phyloP scores from a whole-genome alignment of 2,888 invertebrate species.

The Ichneumoninae sp. region DNA sequence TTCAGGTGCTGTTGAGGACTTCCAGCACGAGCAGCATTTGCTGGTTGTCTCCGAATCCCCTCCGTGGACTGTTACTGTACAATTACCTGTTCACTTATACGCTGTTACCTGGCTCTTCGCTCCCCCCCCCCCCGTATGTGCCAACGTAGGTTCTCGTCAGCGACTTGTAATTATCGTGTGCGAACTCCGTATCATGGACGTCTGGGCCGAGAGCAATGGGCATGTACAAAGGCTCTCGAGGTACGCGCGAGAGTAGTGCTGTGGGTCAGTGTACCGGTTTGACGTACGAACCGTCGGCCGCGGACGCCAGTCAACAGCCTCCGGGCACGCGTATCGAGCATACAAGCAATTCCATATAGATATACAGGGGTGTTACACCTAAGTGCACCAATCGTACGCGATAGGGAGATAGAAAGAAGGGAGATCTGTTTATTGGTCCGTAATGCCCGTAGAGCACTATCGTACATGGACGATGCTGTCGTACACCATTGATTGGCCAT shows the following conservation, averaged over 20 bases:
- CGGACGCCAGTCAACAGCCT: slow-evolving; percentile 64
- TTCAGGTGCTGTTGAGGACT: slow-evolving; percentile 33
- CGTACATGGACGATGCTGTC: too few relatives aligned
- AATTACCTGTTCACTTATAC: slow-evolving; percentile 8
- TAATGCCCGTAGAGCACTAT: slow-evolving; percentile 55
- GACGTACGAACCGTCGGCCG: slow-evolving; percentile 69
- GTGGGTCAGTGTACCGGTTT: slow-evolving; percentile 78
- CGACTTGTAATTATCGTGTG: slow-evolving; percentile 75
- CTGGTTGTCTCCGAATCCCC: slow-evolving; percentile 33
- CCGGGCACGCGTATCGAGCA: slow-evolving; percentile 43
- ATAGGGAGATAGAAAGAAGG: slow-evolving; percentile 60
- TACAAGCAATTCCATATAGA: slow-evolving; percentile 9
- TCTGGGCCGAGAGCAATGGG: slow-evolving; percentile 70
- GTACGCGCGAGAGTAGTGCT: slow-evolving; percentile 65
- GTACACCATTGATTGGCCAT: too few relatives aligned
- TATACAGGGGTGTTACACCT: not conserved
- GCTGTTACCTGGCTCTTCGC: slow-evolving; percentile 42
- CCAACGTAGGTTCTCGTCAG: slow-evolving; percentile 55
- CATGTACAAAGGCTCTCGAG: slow-evolving; percentile 68
- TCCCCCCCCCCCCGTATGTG: not conserved
- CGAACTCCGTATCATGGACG: slow-evolving; percentile 75
- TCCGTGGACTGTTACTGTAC: slow-evolving; percentile 28
- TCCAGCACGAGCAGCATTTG: slow-evolving; percentile 45
- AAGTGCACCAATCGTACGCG: not conserved
- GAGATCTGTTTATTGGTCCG: slow-evolving; percentile 63